Evolutionary conservation across 2,797 vertebrate genomes (phyloP).

Genomic region (Malurus splendens): DNA sequence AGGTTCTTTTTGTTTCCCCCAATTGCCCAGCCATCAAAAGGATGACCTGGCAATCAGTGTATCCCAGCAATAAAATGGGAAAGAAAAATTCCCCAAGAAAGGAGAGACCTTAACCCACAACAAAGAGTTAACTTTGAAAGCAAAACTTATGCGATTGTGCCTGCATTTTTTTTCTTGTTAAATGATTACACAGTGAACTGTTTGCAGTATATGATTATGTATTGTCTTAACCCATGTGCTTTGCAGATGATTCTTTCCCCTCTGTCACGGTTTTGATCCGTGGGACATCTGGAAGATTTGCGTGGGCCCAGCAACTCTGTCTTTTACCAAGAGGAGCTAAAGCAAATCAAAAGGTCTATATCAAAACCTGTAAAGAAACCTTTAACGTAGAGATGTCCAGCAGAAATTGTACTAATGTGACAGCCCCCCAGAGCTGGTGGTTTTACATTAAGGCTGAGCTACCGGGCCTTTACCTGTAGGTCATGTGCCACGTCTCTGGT

Average conservation of each 20-base stretch:
- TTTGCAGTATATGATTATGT: not conserved
- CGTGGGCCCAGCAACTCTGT: conserved; percentile 89
- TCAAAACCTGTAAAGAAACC: conserved; percentile 52
- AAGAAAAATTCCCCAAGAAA: too few species aligned
- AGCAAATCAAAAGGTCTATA: conserved; percentile 89
- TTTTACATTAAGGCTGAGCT: conserved; percentile 33
- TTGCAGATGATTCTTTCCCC: conserved; percentile 86
- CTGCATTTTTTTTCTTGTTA: not conserved
- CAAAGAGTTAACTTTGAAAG: not conserved
- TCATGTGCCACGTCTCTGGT: conserved; percentile 36
- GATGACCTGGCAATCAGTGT: too few species aligned
- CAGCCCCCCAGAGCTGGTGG: conserved; percentile 22
- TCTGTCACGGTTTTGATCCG: conserved; percentile 88
- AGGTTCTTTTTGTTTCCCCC: too few species aligned
- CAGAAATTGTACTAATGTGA: conserved; percentile 49
- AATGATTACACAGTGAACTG: not conserved
- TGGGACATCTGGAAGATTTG: conserved; percentile 84
- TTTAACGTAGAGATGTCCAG: conserved; percentile 28
- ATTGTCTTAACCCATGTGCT: conserved; percentile 1
- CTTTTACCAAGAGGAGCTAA: conserved; percentile 88
- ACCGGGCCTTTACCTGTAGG: conserved; percentile 41
- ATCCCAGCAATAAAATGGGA: too few species aligned
- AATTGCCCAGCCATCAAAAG: too few species aligned
- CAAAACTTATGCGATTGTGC: not conserved
- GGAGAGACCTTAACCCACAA: too few species aligned